A percentile compares a stretch with the other conserved stretches of the same genome.
Conservation (phyloP, 2,797 vertebrate species). For the Calcarius lapponicus region DNA sequence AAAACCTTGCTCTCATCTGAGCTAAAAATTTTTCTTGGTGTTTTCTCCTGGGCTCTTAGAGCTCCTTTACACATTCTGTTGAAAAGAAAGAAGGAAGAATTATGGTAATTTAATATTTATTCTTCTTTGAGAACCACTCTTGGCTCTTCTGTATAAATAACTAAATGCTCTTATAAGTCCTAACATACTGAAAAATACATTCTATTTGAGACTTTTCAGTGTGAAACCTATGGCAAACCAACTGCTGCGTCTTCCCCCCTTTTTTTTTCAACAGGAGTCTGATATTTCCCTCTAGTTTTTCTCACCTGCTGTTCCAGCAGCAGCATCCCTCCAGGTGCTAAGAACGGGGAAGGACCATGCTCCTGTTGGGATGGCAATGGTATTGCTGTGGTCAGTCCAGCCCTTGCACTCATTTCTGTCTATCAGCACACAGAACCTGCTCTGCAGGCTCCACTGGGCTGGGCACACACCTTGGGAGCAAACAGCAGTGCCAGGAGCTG, state of each 20-base stretch:
- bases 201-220: not conserved
- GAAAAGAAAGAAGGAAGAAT: constrained; percentile 58
- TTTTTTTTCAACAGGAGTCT: not conserved
- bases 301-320: constrained; percentile 3
- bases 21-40: not conserved
- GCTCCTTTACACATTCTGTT: not conserved
- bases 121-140: constrained; percentile 52
- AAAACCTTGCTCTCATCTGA: not conserved
- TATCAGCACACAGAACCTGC: not conserved
- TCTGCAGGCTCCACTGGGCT: not conserved
- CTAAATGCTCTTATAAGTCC: constrained; percentile 62
- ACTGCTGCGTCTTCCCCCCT: not conserved
- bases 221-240: constrained; percentile 55
- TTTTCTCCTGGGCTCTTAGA: constrained; percentile 19
- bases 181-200: constrained; percentile 51
- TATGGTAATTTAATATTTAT: constrained; percentile 66
- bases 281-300: not conserved
- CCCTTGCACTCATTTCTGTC: not conserved
- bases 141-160: constrained; percentile 63
- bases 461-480: not conserved
- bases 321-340: not conserved
- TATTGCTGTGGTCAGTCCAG: not conserved
- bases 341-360: not conserved
- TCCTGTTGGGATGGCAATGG: not conserved
- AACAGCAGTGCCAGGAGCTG: not conserved